A percentile compares a stretch with the other conserved stretches of the same genome.
Conservation (phyloP, 1,140 invertebrate species). For the Rhysida immarginata region DNA sequence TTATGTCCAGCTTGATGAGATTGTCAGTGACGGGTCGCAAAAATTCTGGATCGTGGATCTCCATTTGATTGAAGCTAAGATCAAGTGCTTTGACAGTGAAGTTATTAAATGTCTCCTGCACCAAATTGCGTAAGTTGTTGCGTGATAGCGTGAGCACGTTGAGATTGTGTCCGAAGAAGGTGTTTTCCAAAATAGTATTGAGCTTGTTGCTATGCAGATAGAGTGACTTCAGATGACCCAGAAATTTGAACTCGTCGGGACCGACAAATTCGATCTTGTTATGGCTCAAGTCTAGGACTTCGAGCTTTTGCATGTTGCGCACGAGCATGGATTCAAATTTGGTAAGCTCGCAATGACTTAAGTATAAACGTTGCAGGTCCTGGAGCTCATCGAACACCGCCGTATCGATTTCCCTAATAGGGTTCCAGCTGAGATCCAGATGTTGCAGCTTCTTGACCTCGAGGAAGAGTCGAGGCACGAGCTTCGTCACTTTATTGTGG, state of each 20-base stretch:
- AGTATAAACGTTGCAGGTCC: conserved; percentile 44
- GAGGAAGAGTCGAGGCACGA: conserved; percentile 49
- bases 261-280: conserved; percentile 51
- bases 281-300: conserved; percentile 53
- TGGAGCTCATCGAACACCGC: conserved; percentile 59
- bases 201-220: conserved; percentile 58
- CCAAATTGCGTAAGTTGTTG: conserved; percentile 54
- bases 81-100: conserved; percentile 46
- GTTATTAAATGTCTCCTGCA: conserved; percentile 49
- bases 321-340: conserved; percentile 53
- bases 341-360: conserved; percentile 47
- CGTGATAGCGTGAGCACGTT: conserved; percentile 41
- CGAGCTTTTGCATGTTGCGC: conserved; percentile 29
- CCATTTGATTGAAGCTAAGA: conserved; percentile 54
- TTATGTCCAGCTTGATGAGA: conserved; percentile 43
- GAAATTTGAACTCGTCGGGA: conserved; percentile 31
- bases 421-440: conserved; percentile 58
- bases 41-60: conserved; percentile 41
- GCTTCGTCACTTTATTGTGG: conserved; percentile 47
- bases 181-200: conserved; percentile 47
- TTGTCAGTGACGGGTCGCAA: conserved; percentile 43
- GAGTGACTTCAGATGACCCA: conserved; percentile 40
- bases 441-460: conserved; percentile 45
- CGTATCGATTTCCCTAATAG: conserved; percentile 47
- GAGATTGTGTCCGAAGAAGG: conserved; percentile 42